These are phyloP conservation scores for Phalacrocorax brasilianus DNA, from an alignment of 2,113 vertebrate species.

Conservation along the genomic window DNA sequence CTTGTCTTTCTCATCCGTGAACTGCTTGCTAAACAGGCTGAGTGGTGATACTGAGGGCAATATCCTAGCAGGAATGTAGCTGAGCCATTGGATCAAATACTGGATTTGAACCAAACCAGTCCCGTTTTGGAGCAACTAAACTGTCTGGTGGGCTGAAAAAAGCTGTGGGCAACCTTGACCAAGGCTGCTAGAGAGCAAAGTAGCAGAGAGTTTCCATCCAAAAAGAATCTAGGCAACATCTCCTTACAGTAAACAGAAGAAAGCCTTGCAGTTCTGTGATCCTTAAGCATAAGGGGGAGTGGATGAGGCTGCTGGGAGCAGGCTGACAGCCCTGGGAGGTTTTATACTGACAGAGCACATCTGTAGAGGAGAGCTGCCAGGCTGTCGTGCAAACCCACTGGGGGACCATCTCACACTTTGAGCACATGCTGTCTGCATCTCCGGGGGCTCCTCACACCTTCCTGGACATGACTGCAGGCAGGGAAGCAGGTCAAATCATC, in stretches of 20 bases:
- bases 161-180: constrained; percentile 37
- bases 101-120: constrained; percentile 7
- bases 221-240: constrained; percentile 61
- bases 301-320: constrained; percentile 21
- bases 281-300: constrained; percentile 1
- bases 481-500: not conserved
- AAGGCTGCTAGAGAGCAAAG: constrained; percentile 58
- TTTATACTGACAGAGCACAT: constrained; percentile 46
- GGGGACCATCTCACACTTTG: not conserved
- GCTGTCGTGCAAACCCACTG: not conserved
- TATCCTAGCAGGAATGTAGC: not conserved
- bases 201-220: constrained; percentile 41
- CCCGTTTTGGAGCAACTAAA: constrained; percentile 37
- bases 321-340: constrained; percentile 20
- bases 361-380: constrained; percentile 37
- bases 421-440: not conserved
- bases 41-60: constrained; percentile 15
- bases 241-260: constrained; percentile 56
- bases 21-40: not conserved
- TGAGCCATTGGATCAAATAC: not conserved
- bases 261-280: constrained; percentile 27
- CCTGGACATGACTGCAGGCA: not conserved
- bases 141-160: constrained; percentile 38
- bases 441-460: constrained; percentile 25
- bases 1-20: not conserved